Conservation (phyloP, 2,797 vertebrate species). For the Falco concolor region DNA sequence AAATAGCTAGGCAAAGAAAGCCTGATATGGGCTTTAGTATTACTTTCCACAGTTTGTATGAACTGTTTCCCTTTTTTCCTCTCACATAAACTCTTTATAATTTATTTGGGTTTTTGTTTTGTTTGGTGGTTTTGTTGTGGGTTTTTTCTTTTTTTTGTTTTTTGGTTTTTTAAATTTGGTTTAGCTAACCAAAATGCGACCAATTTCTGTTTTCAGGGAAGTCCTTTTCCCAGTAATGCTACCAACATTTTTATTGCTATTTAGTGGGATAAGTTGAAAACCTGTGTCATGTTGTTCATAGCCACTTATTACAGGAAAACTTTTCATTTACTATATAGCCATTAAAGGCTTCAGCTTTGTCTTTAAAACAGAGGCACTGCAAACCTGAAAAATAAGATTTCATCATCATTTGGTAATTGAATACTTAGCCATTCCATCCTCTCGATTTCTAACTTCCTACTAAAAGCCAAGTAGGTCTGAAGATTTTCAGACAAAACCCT, state of each 20-base stretch:
- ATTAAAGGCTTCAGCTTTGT: background rate
- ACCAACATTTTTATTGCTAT: background rate
- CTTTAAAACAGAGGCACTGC: background rate
- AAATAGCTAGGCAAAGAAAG: background rate
- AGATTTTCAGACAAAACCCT: background rate
- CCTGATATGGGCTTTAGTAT: background rate
- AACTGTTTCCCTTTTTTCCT: background rate
- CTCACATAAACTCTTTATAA: background rate
- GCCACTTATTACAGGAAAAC: background rate
- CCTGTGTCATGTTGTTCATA: rapidly evolving
- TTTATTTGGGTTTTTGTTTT: background rate
- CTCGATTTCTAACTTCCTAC: background rate
- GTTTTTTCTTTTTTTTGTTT: background rate
- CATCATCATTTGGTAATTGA: background rate
- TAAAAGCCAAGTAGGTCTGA: background rate
- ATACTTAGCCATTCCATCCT: background rate
- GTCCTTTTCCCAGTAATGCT: background rate
- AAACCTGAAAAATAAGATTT: background rate
- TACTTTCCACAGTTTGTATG: background rate
- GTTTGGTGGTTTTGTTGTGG: background rate
- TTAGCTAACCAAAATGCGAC: background rate
- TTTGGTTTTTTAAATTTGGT: background rate
- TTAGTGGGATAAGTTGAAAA: background rate
- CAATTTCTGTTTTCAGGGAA: background rate
- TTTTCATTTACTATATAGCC: background rate